Evolutionary conservation across 2,797 vertebrate species (phyloP).

Genomic region (Ptychobarbus kaznakovi): DNA sequence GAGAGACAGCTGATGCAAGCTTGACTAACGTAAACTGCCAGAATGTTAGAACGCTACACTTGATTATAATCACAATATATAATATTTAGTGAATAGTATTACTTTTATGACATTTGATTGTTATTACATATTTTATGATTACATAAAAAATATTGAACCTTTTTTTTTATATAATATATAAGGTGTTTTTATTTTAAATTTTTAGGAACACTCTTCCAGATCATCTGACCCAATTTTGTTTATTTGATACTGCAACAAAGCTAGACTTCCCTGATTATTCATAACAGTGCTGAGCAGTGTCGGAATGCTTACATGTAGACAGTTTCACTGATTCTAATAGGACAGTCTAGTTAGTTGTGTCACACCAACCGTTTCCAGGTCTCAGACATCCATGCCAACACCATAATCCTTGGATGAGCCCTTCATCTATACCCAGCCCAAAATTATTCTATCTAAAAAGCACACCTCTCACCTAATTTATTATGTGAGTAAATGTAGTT

Average conservation of each 20-base stretch:
- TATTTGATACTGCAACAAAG: neutral
- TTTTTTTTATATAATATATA: too few relatives aligned
- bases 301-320: neutral
- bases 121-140: too few relatives aligned
- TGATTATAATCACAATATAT: too few relatives aligned
- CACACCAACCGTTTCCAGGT: neutral
- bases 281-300: neutral
- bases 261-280: neutral
- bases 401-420: slow-evolving; percentile 5
- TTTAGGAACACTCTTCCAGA: neutral
- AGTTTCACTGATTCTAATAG: neutral
- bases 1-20: too few relatives aligned
- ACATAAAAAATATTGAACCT: too few relatives aligned
- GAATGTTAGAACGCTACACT: too few relatives aligned
- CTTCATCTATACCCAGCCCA: neutral
- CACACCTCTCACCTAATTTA: slow-evolving; percentile 44
- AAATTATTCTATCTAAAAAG: slow-evolving; percentile 44
- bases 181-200: too few relatives aligned
- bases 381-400: neutral
- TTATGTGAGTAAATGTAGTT: slow-evolving; percentile 56
- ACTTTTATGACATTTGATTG: too few relatives aligned
- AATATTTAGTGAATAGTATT: too few relatives aligned
- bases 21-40: too few relatives aligned
- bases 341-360: neutral
- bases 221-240: neutral